These are phyloP conservation scores for Augochlora pura DNA, from an alignment of 1,140 invertebrate genomes.

Conservation along the genomic window DNA sequence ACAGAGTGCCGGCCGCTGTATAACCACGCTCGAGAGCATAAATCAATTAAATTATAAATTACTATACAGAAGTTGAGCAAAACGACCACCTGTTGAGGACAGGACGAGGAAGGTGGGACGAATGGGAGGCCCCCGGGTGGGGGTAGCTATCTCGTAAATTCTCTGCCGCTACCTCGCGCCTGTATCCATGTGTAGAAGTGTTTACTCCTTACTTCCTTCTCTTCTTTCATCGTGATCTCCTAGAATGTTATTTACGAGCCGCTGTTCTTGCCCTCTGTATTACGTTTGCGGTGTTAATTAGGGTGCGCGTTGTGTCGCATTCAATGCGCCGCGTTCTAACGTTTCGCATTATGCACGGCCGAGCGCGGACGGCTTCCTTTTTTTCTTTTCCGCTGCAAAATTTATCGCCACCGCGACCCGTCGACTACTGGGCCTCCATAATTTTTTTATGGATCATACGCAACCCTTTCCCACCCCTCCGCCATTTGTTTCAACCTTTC, in stretches of 20 bases:
- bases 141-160: conserved; percentile 79
- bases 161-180: conserved; percentile 64
- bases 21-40: conserved; percentile 54
- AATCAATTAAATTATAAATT: conserved; percentile 80
- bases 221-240: conserved; percentile 40
- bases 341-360: not conserved
- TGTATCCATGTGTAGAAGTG: conserved; percentile 62
- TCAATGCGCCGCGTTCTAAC: not conserved
- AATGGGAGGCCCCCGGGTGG: conserved; percentile 69
- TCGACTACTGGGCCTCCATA: not conserved
- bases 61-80: conserved; percentile 77
- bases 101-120: conserved; percentile 67
- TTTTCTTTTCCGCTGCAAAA: no score
- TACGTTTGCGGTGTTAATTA: conserved; percentile 25
- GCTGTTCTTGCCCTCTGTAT: conserved; percentile 14
- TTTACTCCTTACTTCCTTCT: conserved; percentile 55
- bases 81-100: conserved; percentile 79
- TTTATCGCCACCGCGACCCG: not conserved
- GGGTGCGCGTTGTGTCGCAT: conserved; percentile 10
- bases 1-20: conserved; percentile 32
- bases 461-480: not conserved
- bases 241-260: conserved; percentile 43
- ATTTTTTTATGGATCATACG: not conserved
- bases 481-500: not conserved
- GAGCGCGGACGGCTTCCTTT: not conserved